Evolutionary conservation across 2,113 vertebrate species (phyloP).

Genomic region (Ptyas mucosa): DNA sequence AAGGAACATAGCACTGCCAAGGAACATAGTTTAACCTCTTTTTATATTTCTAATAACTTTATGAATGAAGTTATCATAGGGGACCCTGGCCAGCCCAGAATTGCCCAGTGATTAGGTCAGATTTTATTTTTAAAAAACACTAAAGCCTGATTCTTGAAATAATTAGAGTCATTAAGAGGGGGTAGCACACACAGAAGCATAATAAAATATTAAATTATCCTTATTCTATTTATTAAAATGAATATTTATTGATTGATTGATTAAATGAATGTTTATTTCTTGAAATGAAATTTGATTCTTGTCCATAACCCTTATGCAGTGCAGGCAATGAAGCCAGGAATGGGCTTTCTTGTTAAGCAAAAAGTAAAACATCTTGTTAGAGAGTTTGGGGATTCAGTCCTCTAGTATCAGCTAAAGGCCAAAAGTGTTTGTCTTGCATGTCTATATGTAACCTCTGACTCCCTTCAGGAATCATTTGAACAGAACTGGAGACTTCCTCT

Average conservation of each 20-base stretch:
- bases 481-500: slow-evolving; percentile 16
- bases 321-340: background rate
- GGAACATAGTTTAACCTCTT: background rate
- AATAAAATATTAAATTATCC: background rate
- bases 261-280: background rate
- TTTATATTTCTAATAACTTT: background rate
- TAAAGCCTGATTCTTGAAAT: background rate
- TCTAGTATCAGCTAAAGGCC: slow-evolving; percentile 6
- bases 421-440: slow-evolving; percentile 27
- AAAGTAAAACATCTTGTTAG: slow-evolving; percentile 32
- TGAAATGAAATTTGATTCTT: background rate
- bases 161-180: background rate
- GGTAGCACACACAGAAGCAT: background rate
- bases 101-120: background rate
- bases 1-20: background rate
- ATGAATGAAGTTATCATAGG: background rate
- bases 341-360: slow-evolving; percentile 8
- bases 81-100: background rate
- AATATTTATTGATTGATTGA: background rate
- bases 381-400: slow-evolving; percentile 13
- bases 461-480: slow-evolving; percentile 9
- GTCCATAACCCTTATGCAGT: background rate
- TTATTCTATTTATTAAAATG: background rate
- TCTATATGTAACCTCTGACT: slow-evolving; percentile 22
- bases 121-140: no score